A percentile compares a stretch with the other conserved stretches of the same genome.
These are phyloP conservation scores for Xestobium rufovillosum DNA, from an alignment of 2,888 invertebrate genomes.

Conservation along the genomic window DNA sequence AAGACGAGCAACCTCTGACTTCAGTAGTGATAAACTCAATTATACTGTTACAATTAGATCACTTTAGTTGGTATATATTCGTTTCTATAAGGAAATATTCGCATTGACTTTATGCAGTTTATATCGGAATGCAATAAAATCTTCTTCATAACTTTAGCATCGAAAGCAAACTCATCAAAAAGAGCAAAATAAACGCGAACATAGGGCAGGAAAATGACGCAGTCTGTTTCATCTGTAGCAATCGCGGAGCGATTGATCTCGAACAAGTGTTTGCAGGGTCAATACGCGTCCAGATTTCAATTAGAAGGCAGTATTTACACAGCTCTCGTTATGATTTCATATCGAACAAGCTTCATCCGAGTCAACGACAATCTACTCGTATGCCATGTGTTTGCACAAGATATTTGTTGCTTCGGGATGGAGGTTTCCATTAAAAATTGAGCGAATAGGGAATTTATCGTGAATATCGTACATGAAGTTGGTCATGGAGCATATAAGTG, in stretches of 20 bases:
- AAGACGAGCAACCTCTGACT: no score
- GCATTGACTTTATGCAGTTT: no score
- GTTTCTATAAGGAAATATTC: no score
- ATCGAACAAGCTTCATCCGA: slow-evolving; percentile 37
- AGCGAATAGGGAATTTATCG: no score
- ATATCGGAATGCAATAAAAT: no score
- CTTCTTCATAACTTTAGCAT: slow-evolving; percentile 36
- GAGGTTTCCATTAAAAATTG: no score
- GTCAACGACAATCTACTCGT: slow-evolving; percentile 30
- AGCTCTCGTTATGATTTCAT: slow-evolving; percentile 46
- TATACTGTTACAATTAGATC: no score
- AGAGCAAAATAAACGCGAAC: slow-evolving; percentile 34
- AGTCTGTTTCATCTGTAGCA: slow-evolving; percentile 32
- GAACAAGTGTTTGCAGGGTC: slow-evolving; percentile 45
- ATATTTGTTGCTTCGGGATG: slow-evolving; percentile 23
- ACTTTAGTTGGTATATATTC: no score
- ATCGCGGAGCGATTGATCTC: slow-evolving; percentile 38
- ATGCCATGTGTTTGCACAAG: slow-evolving; percentile 17
- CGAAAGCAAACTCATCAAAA: slow-evolving; percentile 39
- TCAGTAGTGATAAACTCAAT: no score
- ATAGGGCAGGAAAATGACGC: no score
- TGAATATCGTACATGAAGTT: no score
- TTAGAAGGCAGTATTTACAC: slow-evolving; percentile 43
- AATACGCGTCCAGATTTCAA: slow-evolving; percentile 44
- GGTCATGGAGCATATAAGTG: no score